These are phyloP conservation scores for Sterna hirundo DNA, from an alignment of 2,113 vertebrate species.

Conservation along the genomic window DNA sequence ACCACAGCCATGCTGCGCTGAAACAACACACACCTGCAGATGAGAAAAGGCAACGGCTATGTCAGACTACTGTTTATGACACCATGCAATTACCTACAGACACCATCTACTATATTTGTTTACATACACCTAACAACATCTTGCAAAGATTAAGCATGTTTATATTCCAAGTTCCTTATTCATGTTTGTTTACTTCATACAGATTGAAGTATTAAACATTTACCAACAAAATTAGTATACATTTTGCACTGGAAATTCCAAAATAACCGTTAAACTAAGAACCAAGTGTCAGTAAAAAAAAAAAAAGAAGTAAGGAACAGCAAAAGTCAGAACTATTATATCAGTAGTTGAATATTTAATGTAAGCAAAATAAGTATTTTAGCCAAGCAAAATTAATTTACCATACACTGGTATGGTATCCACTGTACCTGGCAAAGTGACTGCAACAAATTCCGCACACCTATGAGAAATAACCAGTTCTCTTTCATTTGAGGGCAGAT, in stretches of 20 bases:
- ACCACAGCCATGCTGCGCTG: conserved; percentile 99
- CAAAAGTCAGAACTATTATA: neutral
- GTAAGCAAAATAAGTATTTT: neutral
- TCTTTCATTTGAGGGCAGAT: neutral
- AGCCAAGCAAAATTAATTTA: neutral
- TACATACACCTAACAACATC: conserved; percentile 58
- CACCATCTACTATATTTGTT: conserved; percentile 69
- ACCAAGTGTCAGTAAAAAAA: conserved; percentile 27
- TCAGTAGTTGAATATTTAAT: neutral
- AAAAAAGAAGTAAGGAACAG: neutral
- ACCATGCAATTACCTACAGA: conserved; percentile 76
- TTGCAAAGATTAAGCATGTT: conserved; percentile 37
- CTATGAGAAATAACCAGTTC: neutral
- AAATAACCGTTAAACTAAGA: conserved; percentile 44
- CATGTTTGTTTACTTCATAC: conserved; percentile 34
- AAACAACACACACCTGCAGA: conserved; percentile 98
- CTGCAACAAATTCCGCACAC: neutral
- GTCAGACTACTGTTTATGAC: conserved; percentile 86
- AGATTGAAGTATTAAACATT: conserved; percentile 44
- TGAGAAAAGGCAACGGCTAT: conserved; percentile 94
- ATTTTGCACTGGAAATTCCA: conserved; percentile 47
- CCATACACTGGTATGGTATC: neutral
- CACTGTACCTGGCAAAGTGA: neutral
- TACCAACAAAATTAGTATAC: conserved; percentile 3
- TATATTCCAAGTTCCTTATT: conserved; percentile 18